Conservation (phyloP, 1,140 invertebrate genomes). For the Neodiprion pinetum region DNA sequence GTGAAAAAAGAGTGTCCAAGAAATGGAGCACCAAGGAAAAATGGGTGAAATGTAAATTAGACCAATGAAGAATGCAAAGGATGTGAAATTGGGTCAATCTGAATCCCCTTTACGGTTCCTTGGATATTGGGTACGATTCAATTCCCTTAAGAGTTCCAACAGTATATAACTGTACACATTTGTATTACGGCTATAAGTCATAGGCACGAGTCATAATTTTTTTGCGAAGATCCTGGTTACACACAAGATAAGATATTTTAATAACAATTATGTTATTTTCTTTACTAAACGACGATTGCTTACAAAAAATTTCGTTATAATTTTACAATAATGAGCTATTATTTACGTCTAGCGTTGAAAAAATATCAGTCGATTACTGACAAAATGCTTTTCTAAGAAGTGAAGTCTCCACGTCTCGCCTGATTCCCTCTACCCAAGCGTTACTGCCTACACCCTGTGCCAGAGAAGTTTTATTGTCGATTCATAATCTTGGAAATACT, state of each 20-base stretch:
- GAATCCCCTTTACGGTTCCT: too few species aligned
- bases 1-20: too few species aligned
- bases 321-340: background rate
- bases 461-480: background rate
- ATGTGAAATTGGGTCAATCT: too few species aligned
- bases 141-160: too few species aligned
- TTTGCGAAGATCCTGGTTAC: constrained; percentile 1
- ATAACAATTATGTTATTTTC: background rate
- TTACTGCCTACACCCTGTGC: background rate
- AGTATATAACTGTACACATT: too few species aligned
- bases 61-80: too few species aligned
- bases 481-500: background rate
- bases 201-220: background rate
- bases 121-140: too few species aligned
- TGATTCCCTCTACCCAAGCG: background rate
- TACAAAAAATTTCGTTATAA: background rate
- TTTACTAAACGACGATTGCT: background rate
- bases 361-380: background rate
- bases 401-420: background rate
- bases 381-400: background rate
- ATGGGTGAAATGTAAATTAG: too few species aligned
- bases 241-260: constrained; percentile 9
- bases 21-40: too few species aligned
- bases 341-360: background rate
- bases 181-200: background rate